A percentile compares a stretch with the other conserved stretches of the same genome.
phyloP scores from a whole-genome alignment of 2,113 vertebrate species.

The Scolopax mira region DNA sequence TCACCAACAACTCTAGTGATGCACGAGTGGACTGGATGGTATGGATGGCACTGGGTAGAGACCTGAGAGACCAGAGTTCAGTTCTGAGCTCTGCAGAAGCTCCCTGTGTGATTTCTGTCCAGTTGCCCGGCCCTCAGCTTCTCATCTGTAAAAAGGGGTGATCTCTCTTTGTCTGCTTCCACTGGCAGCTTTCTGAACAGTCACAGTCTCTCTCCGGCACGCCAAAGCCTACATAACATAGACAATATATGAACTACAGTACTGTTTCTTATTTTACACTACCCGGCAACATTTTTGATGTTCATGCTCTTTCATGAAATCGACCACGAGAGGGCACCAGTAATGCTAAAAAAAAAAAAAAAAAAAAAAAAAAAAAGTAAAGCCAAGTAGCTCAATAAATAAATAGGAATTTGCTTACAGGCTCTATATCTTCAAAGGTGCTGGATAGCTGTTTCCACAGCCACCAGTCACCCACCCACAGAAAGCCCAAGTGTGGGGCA shows the following conservation, averaged over 20 bases:
- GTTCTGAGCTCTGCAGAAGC: not conserved
- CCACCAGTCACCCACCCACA: not conserved
- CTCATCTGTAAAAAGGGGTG: not conserved
- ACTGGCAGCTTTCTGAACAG: not conserved
- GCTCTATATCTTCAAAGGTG: not conserved
- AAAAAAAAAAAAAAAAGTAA: not conserved
- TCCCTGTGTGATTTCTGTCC: not conserved
- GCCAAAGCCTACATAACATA: not conserved
- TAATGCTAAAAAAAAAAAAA: not conserved
- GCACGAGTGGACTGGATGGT: not conserved
- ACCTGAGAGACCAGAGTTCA: not conserved
- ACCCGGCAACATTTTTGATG: not conserved
- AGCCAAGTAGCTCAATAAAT: not conserved
- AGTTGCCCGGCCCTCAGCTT: not conserved
- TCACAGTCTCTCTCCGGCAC: not conserved
- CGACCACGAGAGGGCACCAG: constrained; percentile 35
- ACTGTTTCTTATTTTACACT: not conserved
- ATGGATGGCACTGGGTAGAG: not conserved
- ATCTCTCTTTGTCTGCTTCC: not conserved
- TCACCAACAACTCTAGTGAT: not conserved
- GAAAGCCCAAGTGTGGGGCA: not conserved
- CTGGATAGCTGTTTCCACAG: not conserved
- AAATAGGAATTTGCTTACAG: not conserved
- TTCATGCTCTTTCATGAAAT: not conserved
- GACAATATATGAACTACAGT: not conserved